phyloP scores from a whole-genome alignment of 2,888 invertebrate species.

The Patella caerulea region DNA sequence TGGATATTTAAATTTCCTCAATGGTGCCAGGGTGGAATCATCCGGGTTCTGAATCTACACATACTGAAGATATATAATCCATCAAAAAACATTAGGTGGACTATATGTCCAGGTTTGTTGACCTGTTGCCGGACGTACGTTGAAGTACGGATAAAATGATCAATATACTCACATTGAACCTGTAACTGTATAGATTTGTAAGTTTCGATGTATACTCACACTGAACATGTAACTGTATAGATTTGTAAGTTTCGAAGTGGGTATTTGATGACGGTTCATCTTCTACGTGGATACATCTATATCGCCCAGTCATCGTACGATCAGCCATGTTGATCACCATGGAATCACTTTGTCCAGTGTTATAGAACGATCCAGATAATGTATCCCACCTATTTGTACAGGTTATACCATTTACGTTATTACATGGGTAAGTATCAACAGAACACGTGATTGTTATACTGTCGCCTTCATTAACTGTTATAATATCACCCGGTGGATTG shows the following conservation, averaged over 20 bases:
- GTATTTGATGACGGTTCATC: not conserved
- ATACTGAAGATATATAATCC: too few relatives aligned
- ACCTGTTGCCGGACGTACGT: too few relatives aligned
- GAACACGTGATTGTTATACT: not conserved
- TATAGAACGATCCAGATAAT: not conserved
- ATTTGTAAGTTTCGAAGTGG: not conserved
- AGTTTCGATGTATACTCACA: not conserved
- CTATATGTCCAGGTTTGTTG: too few relatives aligned
- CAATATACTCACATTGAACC: not conserved
- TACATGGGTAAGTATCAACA: not conserved
- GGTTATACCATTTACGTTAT: not conserved
- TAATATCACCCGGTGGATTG: not conserved
- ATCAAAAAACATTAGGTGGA: too few relatives aligned
- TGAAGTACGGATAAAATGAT: too few relatives aligned
- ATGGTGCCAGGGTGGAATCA: too few relatives aligned
- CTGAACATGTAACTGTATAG: not conserved
- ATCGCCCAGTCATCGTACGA: not conserved
- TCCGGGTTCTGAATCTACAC: too few relatives aligned
- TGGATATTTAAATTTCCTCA: too few relatives aligned
- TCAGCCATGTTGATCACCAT: too few relatives aligned
- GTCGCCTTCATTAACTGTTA: conserved; percentile 2
- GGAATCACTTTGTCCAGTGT: not conserved
- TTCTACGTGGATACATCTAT: not conserved
- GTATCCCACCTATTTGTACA: not conserved
- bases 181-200: not conserved